Base-by-base conservation (phyloP, 2,888 invertebrate species). In the Apotomis betuletana region DNA sequence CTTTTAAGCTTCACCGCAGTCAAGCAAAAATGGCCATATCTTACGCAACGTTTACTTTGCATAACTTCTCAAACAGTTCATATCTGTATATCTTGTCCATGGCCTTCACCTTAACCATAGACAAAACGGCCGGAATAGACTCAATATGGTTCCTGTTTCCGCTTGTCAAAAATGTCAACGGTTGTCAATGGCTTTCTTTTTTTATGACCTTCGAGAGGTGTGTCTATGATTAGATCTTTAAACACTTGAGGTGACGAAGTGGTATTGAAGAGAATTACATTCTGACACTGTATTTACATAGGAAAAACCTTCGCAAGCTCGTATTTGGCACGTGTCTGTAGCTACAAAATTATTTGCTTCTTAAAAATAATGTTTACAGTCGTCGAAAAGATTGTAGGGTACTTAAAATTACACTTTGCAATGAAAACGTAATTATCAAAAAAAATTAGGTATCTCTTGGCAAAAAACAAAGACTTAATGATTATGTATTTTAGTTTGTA, bases 171-270 rank as follows among this genome's bases (percentile, higher is more conserved):
- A 80, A 78, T 83, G 85, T 85, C 83, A 71, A 78, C 81, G 76
- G 70, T 77, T 86, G 88, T 85, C 86, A 84, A 83, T 85, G 79
- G 79, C 88, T 90, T 90, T 91, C 90, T 90, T 88, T 75, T 74
- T 74, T 82, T 74, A 67, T 69, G 70, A 51, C 67, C 71, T 67
- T 61, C 5, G 57, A 59, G 44, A 71, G 72, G 72, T 41, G 72
- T 72, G 72, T 52, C 51, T n/a, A 38, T 65, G 71, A 67, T 71
- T 57, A 38, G 41, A 70, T 70, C 65, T 70, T 38, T 38, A 58
- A 71, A 71, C 71, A 71, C 67, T 71, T 67, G 71, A 67, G 67
- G 71, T 67, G 61, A 44, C 67, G 70, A 67, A 57, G 70, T 58
- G 55, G 61, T 58, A 62, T 62, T 67, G 62, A 58, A 57, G 57